phyloP scores from a whole-genome alignment of 1,140 invertebrate genomes.

The Papilio xuthus region DNA sequence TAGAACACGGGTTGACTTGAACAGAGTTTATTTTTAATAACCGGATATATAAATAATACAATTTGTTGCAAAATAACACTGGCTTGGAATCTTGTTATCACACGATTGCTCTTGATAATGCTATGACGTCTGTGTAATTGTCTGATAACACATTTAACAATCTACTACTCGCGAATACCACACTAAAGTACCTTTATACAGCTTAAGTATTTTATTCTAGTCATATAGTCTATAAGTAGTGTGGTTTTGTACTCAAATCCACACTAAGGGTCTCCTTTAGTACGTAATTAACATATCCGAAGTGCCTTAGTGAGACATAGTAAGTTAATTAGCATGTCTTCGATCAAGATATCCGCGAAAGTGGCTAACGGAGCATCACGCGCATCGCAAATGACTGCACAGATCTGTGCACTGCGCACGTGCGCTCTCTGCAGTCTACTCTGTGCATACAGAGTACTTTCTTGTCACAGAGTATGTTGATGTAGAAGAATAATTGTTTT shows the following conservation, averaged over 20 bases:
- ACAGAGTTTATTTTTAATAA: too few species aligned
- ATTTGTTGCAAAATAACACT: neutral
- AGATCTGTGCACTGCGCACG: neutral
- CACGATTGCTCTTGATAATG: neutral
- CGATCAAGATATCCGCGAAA: constrained; percentile 17
- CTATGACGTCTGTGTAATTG: neutral
- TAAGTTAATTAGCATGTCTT: neutral
- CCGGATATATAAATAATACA: neutral
- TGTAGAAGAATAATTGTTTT: too few species aligned
- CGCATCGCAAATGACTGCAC: neutral
- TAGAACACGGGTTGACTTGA: too few species aligned
- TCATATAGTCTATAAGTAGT: neutral
- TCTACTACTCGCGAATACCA: neutral
- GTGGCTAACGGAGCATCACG: constrained; percentile 8
- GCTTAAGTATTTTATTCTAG: neutral
- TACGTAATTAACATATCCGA: neutral
- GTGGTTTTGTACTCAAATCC: neutral
- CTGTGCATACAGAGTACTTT: too few species aligned
- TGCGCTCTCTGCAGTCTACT: neutral
- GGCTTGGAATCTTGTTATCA: neutral
- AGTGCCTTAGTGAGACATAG: neutral
- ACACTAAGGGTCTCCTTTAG: neutral
- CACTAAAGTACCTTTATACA: neutral
- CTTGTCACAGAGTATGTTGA: too few species aligned
- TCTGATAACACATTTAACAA: neutral